Percentiles rank a stretch among this genome's conserved stretches.
Conservation (phyloP, 2,797 vertebrate genomes). For the Phoebastria nigripes region DNA sequence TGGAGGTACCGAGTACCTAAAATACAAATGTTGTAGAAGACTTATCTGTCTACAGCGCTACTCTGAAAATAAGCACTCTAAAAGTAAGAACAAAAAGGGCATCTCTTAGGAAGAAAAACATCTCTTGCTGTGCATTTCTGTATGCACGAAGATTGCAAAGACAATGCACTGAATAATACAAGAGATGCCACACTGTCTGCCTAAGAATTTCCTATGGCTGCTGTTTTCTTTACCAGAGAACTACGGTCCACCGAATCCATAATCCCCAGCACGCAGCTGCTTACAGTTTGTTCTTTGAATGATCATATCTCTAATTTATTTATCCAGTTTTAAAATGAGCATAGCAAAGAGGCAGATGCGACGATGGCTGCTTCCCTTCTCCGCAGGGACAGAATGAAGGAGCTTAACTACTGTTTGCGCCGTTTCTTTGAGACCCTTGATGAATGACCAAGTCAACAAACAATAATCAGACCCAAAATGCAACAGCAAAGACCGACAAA, state of each 20-base stretch:
- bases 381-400: neutral
- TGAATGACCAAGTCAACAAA: neutral
- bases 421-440: neutral
- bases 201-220: neutral
- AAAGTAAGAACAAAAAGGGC: neutral
- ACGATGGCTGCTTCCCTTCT: neutral
- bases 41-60: neutral
- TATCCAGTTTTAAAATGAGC: neutral
- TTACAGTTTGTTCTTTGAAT: neutral
- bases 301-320: neutral
- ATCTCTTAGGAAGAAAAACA: neutral
- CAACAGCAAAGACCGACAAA: neutral
- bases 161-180: neutral
- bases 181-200: neutral
- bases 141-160: neutral
- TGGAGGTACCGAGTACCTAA: neutral
- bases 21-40: neutral
- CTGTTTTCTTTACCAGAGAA: neutral
- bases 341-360: neutral
- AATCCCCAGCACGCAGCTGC: neutral
- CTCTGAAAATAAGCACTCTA: neutral
- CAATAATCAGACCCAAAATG: neutral
- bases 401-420: neutral
- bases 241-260: neutral
- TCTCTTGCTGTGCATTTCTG: neutral